A percentile compares a stretch with the other conserved stretches of the same genome.
These are phyloP conservation scores for Cryptoleucopteryx plumbea DNA, from an alignment of 2,113 vertebrate species.

Conservation along the genomic window DNA sequence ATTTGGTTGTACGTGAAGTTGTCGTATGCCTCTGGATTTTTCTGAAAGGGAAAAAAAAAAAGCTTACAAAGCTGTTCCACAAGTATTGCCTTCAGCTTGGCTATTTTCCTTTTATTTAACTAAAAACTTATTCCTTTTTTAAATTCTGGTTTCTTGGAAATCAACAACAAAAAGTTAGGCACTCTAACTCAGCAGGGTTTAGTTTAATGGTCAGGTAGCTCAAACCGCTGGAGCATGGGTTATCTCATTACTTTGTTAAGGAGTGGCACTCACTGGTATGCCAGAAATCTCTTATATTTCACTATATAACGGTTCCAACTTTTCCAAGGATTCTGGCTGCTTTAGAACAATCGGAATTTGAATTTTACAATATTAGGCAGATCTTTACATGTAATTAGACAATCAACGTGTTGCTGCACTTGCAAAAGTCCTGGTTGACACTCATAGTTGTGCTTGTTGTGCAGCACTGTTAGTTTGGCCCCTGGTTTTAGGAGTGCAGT, in stretches of 20 bases:
- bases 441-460: not conserved
- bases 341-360: not conserved
- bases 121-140: not conserved
- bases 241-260: not conserved
- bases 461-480: not conserved
- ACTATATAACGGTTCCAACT: accelerated
- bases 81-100: not conserved
- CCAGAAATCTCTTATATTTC: not conserved
- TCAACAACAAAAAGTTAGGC: not conserved
- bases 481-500: not conserved
- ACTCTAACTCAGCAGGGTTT: not conserved
- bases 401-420: not conserved
- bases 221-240: not conserved
- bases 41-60: not conserved
- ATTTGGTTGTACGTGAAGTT: slow-evolving; percentile 7
- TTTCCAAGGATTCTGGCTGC: not conserved
- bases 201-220: not conserved
- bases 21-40: slow-evolving; percentile 1
- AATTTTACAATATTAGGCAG: not conserved
- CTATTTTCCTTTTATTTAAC: not conserved
- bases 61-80: not conserved
- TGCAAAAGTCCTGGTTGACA: accelerated
- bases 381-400: not conserved
- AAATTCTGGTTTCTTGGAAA: not conserved
- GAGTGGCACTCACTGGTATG: not conserved